These are phyloP conservation scores for Pelecanoides urinatrix DNA, from an alignment of 2,113 vertebrate genomes.

Conservation along the genomic window DNA sequence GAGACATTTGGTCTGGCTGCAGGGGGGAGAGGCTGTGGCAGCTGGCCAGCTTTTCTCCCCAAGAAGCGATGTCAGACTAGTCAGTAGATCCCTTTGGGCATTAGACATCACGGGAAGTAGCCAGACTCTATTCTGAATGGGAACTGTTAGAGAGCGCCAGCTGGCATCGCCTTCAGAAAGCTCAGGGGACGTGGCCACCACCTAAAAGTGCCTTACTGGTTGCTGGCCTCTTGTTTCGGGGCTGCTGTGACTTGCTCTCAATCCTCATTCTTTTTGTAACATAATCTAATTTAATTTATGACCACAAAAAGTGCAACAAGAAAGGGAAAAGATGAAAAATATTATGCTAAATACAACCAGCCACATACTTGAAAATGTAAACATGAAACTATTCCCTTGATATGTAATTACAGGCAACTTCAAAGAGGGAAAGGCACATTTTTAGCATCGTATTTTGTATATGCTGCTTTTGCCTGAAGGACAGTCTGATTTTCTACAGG, in stretches of 20 bases:
- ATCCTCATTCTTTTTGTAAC: background rate
- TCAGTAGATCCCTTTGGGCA: background rate
- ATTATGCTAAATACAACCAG: constrained; percentile 24
- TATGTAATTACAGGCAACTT: constrained; percentile 55
- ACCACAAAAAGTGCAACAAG: background rate
- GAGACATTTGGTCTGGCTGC: constrained; percentile 41
- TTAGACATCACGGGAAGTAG: background rate
- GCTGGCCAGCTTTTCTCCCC: background rate
- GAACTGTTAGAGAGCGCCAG: background rate
- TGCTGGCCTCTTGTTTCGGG: background rate
- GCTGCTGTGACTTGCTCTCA: background rate
- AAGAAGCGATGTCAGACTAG: background rate
- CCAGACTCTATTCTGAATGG: background rate
- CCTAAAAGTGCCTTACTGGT: background rate
- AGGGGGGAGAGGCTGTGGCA: background rate
- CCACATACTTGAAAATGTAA: constrained; percentile 38
- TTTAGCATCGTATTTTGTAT: constrained; percentile 10
- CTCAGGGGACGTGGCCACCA: background rate
- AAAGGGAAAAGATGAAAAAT: constrained; percentile 51
- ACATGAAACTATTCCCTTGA: constrained; percentile 56
- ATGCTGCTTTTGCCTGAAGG: constrained; percentile 28
- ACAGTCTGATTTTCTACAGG: background rate
- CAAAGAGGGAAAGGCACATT: constrained; percentile 41
- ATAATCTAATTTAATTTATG: constrained; percentile 26
- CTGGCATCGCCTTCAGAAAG: background rate